phyloP scores from a whole-genome alignment of 2,113 vertebrate genomes.

The Pionites leucogaster region DNA sequence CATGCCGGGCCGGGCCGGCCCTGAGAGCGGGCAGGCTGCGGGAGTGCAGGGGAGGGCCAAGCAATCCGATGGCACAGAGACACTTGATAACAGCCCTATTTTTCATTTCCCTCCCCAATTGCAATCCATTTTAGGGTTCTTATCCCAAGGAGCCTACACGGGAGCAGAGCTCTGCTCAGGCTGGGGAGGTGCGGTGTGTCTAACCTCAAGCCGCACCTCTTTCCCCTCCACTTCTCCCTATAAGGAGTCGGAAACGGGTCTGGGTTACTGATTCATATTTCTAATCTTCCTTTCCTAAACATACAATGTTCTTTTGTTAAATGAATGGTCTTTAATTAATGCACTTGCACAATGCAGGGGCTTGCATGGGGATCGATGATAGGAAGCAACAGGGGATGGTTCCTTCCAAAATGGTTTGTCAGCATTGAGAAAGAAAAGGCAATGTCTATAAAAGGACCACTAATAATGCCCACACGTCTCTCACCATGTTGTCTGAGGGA shows the following conservation, averaged over 20 bases:
- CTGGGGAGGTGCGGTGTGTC: neutral
- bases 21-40: neutral
- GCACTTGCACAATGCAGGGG: conserved; percentile 32
- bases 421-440: conserved; percentile 63
- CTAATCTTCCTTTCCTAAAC: conserved; percentile 50
- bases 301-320: conserved; percentile 50
- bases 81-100: neutral
- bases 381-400: conserved; percentile 68
- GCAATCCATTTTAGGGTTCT: neutral
- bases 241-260: conserved; percentile 15
- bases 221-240: neutral
- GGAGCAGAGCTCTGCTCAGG: neutral
- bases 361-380: conserved; percentile 67
- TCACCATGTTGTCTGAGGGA: conserved; percentile 69
- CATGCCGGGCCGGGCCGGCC: too few species aligned
- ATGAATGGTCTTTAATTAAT: conserved; percentile 68
- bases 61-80: neutral
- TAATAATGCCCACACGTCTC: conserved; percentile 77
- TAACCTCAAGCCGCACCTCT: neutral
- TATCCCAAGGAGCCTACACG: neutral
- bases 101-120: fast-evolving
- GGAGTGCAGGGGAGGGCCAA: neutral
- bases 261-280: conserved; percentile 41
- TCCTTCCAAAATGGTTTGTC: conserved; percentile 66
- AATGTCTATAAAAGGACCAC: conserved; percentile 54